Evolutionary conservation across 1,140 invertebrate species (phyloP).

Genomic region (Heliconius hewitsoni): DNA sequence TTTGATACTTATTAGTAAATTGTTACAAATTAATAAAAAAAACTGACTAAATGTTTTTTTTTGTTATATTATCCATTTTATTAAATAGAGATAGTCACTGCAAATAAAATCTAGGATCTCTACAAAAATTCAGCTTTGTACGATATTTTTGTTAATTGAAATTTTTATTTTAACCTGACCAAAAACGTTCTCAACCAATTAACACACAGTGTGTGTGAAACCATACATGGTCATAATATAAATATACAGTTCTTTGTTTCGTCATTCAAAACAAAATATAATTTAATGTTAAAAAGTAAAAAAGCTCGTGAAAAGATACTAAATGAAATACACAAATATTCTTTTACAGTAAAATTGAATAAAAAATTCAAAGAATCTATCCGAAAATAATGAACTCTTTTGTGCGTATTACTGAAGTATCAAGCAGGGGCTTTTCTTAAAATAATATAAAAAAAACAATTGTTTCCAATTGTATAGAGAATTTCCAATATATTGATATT

Average conservation of each 20-base stretch:
- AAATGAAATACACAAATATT: neutral
- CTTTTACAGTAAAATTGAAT: neutral
- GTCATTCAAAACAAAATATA: neutral
- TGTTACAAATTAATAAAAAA: no score
- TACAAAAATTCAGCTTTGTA: no score
- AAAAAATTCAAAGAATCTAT: conserved; percentile 9
- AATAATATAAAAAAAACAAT: neutral
- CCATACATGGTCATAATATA: no score
- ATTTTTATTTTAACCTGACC: no score
- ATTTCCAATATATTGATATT: neutral
- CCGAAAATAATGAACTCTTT: conserved; percentile 12
- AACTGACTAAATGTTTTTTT: no score
- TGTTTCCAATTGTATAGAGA: neutral
- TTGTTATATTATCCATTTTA: no score
- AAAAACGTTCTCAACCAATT: no score
- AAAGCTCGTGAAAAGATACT: neutral
- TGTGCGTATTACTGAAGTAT: conserved; percentile 2
- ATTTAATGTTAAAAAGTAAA: neutral
- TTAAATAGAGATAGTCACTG: no score
- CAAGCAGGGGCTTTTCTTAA: conserved; percentile 2
- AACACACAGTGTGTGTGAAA: no score
- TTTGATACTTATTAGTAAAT: no score
- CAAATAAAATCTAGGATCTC: no score
- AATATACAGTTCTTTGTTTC: neutral
- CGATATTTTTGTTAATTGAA: no score